Evolutionary conservation across 2,888 invertebrate genomes (phyloP).

Genomic region (Coenonympha arcania): DNA sequence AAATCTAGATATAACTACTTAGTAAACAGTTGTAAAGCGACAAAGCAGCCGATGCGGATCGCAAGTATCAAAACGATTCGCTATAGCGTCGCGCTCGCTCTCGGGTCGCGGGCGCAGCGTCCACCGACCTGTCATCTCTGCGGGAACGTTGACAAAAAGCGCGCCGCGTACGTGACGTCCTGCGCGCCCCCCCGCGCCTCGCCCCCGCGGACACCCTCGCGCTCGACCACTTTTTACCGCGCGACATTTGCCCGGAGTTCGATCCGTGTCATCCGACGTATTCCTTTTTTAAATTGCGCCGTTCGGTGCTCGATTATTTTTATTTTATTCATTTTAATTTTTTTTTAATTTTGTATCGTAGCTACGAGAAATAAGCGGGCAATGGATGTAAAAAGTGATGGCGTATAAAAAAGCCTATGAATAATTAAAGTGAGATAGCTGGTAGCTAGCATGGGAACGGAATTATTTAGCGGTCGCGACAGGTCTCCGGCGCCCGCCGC

Average conservation of each 20-base stretch:
- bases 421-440: slow-evolving; percentile 74
- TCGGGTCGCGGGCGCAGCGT: slow-evolving; percentile 58
- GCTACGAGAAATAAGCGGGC: slow-evolving; percentile 52
- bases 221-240: slow-evolving; percentile 72
- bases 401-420: slow-evolving; percentile 72
- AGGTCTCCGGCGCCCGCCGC: slow-evolving; percentile 53
- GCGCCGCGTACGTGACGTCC: slow-evolving; percentile 73
- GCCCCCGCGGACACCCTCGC: slow-evolving; percentile 38
- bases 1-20: too few relatives aligned
- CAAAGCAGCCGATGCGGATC: slow-evolving; percentile 25
- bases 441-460: slow-evolving; percentile 73
- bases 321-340: slow-evolving; percentile 56
- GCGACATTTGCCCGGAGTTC: slow-evolving; percentile 76
- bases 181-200: slow-evolving; percentile 38
- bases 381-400: slow-evolving; percentile 66
- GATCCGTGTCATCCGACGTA: slow-evolving; percentile 74
- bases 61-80: slow-evolving; percentile 57
- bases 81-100: slow-evolving; percentile 32
- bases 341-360: slow-evolving; percentile 72
- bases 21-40: slow-evolving; percentile 10
- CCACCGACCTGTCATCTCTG: slow-evolving; percentile 74
- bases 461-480: slow-evolving; percentile 64
- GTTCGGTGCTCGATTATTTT: slow-evolving; percentile 62
- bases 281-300: slow-evolving; percentile 73
- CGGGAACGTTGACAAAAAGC: slow-evolving; percentile 75